Evolutionary conservation across 2,888 invertebrate genomes (phyloP), one percentile per base, ranked within the genome.

Genomic region (Pediacus dermestoides): DNA sequence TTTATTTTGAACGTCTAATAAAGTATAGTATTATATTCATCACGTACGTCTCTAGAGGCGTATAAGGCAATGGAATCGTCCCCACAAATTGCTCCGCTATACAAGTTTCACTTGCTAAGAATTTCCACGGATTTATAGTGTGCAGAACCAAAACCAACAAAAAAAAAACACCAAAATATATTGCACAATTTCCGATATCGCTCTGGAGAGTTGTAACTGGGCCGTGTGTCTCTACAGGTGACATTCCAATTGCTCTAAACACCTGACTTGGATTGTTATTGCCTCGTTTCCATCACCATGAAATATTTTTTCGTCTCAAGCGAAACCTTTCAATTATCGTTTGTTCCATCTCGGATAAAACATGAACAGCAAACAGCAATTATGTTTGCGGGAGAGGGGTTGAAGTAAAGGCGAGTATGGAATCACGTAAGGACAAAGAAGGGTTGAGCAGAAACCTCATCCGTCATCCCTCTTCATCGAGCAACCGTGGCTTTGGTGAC

Each of bases 81-180:
- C 49, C 60, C 59, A 53, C 63, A 63, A 64, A 62, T 63, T 62
- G 59, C 58, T 50, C n/a, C n/a, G n/a, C n/a, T n/a, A n/a, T 48
- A 51, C 55, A 63, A 62, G 60, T 63, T 63, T 64, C 62, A 62
- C 61, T 62, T 63, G 58, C 55, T 54, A 52, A 51, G 51, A 53
- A 52, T 57, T 28, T 28, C 10, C 46, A 44, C 42, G 56, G 61
- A 64, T 64, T 64, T 65, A 63, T 61, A 50, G 55, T 48, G 56
- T n/a, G n/a, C n/a, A n/a, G n/a, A n/a, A n/a, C n/a, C n/a, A n/a
- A n/a, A n/a, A n/a, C n/a, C n/a, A n/a, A n/a, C n/a, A n/a, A n/a
- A n/a, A n/a, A n/a, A n/a, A n/a, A 62, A 59, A 58, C 57, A 57
- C 56, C 50, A 51, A 52, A 58, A 66, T 63, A 61, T 66, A 67